Evolutionary conservation across 2,888 invertebrate genomes (phyloP), one percentile per base, ranked within the genome.

Genomic region (Epistrophe eligans): DNA sequence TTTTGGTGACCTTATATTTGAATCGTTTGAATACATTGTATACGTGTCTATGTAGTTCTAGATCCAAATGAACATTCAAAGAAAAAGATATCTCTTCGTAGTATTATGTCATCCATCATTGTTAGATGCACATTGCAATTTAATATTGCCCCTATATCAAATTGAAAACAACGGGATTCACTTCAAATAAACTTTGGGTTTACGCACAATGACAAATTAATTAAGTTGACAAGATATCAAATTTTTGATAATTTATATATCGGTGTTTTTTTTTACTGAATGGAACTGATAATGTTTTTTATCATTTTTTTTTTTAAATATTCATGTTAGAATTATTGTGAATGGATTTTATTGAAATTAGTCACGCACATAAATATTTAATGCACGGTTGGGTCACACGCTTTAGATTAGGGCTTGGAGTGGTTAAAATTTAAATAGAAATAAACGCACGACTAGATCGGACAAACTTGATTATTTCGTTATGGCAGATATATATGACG

Each of bases 1-100:
- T 35, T 40, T 43, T 43, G 40, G 62, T 64, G 43, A 64, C 62
- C 62, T 64, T 40, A 64, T 40, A 64, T 45, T 28, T 43, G 24
- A 38, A 48, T 48, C 5, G 43, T 45, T 64, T 64, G 62, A 43
- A 64, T 64, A 64, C 24, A 24, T 24, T 24, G 24, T 24, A 24
- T n/a, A n/a, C n/a, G n/a, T n/a, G n/a, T 24, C 24, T 2, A 24
- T 24, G 24, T 57, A 11, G 13, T 48, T 7, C 17, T 40, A 24
- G 24, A 62, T 62, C 45, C 8, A 45, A 60, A 17, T 6, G 10
- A 38, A 32, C n/a, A 17, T 38, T 57, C 7, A 45, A n/a, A 45
- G 45, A n/a, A 45, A 45, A 15, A 45, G 15, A 15, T 45, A 7
- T n/a, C n/a, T 45, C 45, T 45, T n/a, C 6, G 8, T 13, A 40